phyloP scores from a whole-genome alignment of 1,140 invertebrate species.

The Drosophila aff. region DNA sequence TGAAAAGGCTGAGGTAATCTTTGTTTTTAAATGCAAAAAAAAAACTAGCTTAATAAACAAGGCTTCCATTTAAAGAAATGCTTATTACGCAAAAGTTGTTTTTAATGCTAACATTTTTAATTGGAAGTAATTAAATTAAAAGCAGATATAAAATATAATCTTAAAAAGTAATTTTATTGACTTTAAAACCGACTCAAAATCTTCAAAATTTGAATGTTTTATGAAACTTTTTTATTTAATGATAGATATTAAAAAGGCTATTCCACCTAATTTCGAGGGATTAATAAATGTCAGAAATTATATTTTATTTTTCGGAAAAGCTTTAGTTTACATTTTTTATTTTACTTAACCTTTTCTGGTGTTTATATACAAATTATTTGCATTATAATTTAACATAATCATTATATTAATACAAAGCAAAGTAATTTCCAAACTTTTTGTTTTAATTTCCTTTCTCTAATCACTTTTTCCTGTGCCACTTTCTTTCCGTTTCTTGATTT shows the following conservation, averaged over 20 bases:
- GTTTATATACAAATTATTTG: background rate
- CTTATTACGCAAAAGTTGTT: background rate
- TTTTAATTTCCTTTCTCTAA: conserved; percentile 28
- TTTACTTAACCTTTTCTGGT: background rate
- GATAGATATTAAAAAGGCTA: background rate
- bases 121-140: background rate
- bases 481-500: conserved; percentile 47
- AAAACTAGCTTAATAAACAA: background rate
- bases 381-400: no score
- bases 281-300: no score
- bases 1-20: conserved; percentile 3
- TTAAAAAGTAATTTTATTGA: background rate
- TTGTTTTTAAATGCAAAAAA: background rate
- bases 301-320: no score
- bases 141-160: background rate
- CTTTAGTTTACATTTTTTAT: background rate
- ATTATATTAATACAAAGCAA: background rate
- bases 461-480: conserved; percentile 36
- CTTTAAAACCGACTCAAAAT: background rate
- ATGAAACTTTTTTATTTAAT: background rate
- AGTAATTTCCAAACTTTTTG: conserved; percentile 5
- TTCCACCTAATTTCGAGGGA: background rate
- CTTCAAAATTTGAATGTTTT: background rate
- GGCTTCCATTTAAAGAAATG: background rate
- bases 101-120: background rate